Evolutionary conservation across 1,140 invertebrate species (phyloP).

Genomic region (Drosophila pseudoananassae): DNA sequence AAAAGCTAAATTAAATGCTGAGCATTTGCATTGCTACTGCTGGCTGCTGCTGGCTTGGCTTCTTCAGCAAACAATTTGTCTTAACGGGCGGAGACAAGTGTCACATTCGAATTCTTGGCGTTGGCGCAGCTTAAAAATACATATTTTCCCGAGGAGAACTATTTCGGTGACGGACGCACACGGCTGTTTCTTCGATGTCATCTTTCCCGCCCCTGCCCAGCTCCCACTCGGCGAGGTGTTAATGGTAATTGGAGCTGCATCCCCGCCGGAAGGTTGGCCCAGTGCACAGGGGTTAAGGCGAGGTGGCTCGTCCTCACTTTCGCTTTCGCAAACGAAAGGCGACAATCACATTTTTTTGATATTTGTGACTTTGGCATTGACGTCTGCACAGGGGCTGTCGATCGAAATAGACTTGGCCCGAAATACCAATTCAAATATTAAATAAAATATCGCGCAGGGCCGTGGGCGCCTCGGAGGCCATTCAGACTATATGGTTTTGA

Average conservation of each 20-base stretch:
- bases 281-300: conserved; percentile 34
- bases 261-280: conserved; percentile 7
- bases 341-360: conserved; percentile 69
- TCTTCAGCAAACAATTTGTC: conserved; percentile 48
- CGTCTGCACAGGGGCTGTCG: conserved; percentile 49
- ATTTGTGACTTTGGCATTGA: conserved; percentile 77
- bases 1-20: conserved; percentile 39
- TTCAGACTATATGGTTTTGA: conserved; percentile 16
- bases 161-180: conserved; percentile 30
- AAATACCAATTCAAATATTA: conserved; percentile 50
- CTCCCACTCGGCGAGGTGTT: background rate
- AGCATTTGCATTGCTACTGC: conserved; percentile 37
- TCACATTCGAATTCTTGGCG: conserved; percentile 33
- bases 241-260: conserved; percentile 38
- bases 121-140: conserved; percentile 14
- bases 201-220: background rate
- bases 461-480: conserved; percentile 13
- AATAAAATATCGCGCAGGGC: conserved; percentile 30
- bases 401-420: conserved; percentile 68
- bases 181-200: conserved; percentile 36
- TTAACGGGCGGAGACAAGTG: conserved; percentile 43
- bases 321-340: conserved; percentile 22
- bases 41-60: background rate
- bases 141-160: conserved; percentile 19
- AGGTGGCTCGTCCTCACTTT: conserved; percentile 38